phyloP scores from a whole-genome alignment of 2,113 vertebrate species.

The Cyphomyrus plagiostoma region DNA sequence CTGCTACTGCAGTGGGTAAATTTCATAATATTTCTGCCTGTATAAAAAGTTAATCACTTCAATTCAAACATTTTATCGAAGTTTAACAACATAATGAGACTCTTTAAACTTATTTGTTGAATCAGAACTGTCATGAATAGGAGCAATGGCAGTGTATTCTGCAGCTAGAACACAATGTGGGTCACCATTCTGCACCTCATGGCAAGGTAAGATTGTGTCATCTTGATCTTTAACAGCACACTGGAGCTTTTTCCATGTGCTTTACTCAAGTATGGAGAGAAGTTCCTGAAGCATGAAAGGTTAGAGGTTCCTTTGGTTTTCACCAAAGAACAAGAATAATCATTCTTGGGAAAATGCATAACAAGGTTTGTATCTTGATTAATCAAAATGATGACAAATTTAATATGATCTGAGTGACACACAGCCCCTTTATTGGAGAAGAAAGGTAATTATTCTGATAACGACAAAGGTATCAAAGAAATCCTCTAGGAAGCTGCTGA shows the following conservation, averaged over 20 bases:
- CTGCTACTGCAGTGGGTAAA: not conserved
- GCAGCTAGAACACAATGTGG: not conserved
- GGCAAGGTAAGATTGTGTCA: not conserved
- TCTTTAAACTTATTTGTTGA: not conserved
- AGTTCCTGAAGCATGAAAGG: not conserved
- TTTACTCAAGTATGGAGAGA: not conserved
- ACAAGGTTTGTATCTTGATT: not conserved
- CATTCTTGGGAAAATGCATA: not conserved
- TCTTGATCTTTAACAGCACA: not conserved
- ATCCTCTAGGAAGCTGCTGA: slow-evolving; percentile 27
- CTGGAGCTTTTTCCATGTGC: not conserved
- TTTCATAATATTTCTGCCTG: not conserved
- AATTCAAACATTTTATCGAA: not conserved
- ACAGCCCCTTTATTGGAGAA: not conserved
- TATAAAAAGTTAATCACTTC: not conserved
- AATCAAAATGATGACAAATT: not conserved
- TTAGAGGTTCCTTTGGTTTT: not conserved
- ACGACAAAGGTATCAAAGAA: not conserved
- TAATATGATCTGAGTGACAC: not conserved
- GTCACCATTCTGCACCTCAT: not conserved
- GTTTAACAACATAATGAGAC: not conserved
- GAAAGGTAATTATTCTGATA: not conserved
- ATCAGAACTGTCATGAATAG: not conserved
- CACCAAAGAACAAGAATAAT: not conserved
- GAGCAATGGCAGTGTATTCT: not conserved